These are phyloP conservation scores for Nymphalis c-album DNA, from an alignment of 2,888 invertebrate species.

Conservation along the genomic window DNA sequence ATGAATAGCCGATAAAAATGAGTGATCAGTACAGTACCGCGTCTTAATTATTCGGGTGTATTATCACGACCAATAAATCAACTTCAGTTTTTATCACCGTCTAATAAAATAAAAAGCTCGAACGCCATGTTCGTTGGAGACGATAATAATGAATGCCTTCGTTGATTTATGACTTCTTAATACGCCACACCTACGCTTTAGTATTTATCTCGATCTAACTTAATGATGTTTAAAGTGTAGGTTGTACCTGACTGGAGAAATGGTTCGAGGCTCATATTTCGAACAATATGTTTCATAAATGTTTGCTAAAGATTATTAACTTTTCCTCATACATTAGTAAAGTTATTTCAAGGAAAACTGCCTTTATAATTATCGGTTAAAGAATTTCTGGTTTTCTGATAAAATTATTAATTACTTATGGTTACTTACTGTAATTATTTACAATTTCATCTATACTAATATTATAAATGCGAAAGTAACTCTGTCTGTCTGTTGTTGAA, in stretches of 20 bases:
- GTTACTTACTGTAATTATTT: too few species aligned
- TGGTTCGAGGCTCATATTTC: slow-evolving; percentile 9
- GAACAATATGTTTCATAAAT: too few species aligned
- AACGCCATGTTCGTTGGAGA: slow-evolving; percentile 49
- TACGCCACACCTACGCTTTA: slow-evolving; percentile 60
- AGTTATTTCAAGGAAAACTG: too few species aligned
- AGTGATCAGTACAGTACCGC: slow-evolving; percentile 18
- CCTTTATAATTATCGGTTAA: too few species aligned
- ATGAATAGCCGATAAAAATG: slow-evolving; percentile 14
- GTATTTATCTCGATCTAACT: slow-evolving; percentile 24
- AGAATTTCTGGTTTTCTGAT: too few species aligned
- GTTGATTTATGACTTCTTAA: slow-evolving; percentile 74
- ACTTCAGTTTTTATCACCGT: slow-evolving; percentile 58
- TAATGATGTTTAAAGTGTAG: not conserved
- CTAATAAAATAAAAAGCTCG: slow-evolving; percentile 71
- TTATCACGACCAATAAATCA: slow-evolving; percentile 68
- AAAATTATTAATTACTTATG: too few species aligned
- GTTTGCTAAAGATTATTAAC: too few species aligned
- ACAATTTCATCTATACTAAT: too few species aligned
- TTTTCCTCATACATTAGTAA: too few species aligned
- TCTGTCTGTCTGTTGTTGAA: too few species aligned
- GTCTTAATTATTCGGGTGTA: slow-evolving; percentile 36
- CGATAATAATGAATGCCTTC: slow-evolving; percentile 66
- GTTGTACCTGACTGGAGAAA: slow-evolving; percentile 19
- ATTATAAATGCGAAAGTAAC: too few species aligned